Base-by-base conservation (phyloP, 1,140 invertebrate species). In the Pseudomyrmex sp. region DNA sequence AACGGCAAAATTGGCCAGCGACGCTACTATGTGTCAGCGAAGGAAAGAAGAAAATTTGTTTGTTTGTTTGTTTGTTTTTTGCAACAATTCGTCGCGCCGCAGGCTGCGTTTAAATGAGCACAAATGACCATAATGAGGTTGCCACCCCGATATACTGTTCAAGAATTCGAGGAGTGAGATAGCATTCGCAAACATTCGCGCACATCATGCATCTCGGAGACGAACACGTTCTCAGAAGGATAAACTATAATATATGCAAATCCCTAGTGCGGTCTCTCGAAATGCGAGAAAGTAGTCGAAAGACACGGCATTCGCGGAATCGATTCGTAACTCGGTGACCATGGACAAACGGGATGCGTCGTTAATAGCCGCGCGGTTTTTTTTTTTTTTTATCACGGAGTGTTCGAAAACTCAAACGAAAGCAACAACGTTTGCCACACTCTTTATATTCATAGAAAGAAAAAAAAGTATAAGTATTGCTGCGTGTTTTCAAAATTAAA, bases 161-260 rank as follows among this genome's bases (percentile, higher is more conserved):
- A 50, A 80, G 0, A 90, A 89, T 88, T 88, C 91, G 84, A 73
- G 83, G 88, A 70, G 35, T 7, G 35, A 35, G 35, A 23, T 0
- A 92, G 89, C 89, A 91, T 90, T 88, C 91, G 91, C 91, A 91
- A 93, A 91, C 87, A 18, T 18, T 18, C 18, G 90, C 88, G 66
- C 20, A 23, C 79, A 87, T 77, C 79, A 87, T 77, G 90, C 88
- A 91, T 91, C 91, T 85, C 88, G 90, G 92, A 92, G 93, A 94
- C 88, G 90, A 90, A 93, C 35, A 35, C 91, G 90, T 94, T 94
- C 93, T 92, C 90, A 90, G 94, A 94, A 94, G 93, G 93, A 94
- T 94, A 94, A 94, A 93, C 93, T 93, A 91, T 94, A 94, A 94
- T 94, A 91, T 94, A 94, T 94, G 94, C 93, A 94, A 94, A 94